phyloP scores from a whole-genome alignment of 2,113 vertebrate genomes.

The Physeter macrocephalus region DNA sequence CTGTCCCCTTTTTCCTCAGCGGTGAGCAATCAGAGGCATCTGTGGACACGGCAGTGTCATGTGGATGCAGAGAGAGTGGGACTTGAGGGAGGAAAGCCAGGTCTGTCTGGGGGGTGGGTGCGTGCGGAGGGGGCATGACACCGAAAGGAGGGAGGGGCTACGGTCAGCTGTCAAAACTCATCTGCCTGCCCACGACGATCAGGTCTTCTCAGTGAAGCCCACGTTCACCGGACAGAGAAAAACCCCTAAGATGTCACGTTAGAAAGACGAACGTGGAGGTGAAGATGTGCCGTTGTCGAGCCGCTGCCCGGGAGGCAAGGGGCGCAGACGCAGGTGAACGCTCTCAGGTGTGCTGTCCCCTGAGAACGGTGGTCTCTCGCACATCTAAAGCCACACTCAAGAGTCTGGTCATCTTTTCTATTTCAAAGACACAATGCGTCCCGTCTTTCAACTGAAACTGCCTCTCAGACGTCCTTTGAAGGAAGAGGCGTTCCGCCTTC shows the following conservation, averaged over 20 bases:
- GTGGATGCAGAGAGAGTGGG: not conserved
- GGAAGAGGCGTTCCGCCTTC: not conserved
- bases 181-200: not conserved
- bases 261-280: not conserved
- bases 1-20: not conserved
- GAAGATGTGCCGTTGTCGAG: not conserved
- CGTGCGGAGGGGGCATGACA: not conserved
- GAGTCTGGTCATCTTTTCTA: not conserved
- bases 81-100: not conserved
- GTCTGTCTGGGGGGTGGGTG: not conserved
- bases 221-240: not conserved
- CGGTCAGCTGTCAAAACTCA: not conserved
- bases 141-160: not conserved
- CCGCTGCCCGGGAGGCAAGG: not conserved
- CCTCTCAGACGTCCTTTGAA: not conserved
- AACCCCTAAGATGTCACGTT: not conserved
- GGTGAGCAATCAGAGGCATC: too few relatives aligned
- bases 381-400: not conserved
- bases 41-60: not conserved
- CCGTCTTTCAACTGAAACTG: not conserved
- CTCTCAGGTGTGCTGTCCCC: too few relatives aligned
- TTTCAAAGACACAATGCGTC: not conserved
- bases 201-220: not conserved
- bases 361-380: not conserved
- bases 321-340: too few relatives aligned